Evolutionary conservation across 2,888 invertebrate genomes (phyloP).

Genomic region (Cataglyphis rosenhaueri): DNA sequence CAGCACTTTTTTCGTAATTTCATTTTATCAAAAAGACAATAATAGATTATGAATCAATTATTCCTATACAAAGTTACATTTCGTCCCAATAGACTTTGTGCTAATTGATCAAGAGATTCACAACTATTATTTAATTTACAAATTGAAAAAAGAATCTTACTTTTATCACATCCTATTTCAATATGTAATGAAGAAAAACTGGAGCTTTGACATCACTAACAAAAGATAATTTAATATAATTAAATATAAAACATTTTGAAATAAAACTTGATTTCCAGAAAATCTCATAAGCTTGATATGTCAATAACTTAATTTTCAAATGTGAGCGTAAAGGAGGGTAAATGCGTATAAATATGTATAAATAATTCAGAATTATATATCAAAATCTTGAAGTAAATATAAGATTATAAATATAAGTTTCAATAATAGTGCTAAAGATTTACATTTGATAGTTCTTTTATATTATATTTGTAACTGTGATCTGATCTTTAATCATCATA

Average conservation of each 20-base stretch:
- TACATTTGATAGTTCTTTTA: neutral
- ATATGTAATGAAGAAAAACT: too few species aligned
- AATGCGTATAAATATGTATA: neutral
- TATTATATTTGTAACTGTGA: neutral
- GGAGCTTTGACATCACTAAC: neutral
- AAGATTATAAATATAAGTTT: neutral
- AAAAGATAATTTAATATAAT: neutral
- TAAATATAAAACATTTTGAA: neutral
- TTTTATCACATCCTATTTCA: too few species aligned
- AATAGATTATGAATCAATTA: too few species aligned
- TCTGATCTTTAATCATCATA: conserved; percentile 43
- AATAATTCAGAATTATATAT: conserved; percentile 9
- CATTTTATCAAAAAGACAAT: too few species aligned
- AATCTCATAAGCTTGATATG: neutral
- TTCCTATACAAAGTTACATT: too few species aligned
- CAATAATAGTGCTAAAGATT: neutral
- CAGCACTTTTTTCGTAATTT: neutral
- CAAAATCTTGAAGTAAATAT: neutral
- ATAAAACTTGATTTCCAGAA: neutral
- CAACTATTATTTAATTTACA: too few species aligned
- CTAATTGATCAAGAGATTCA: too few species aligned
- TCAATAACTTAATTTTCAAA: conserved; percentile 11
- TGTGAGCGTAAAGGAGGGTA: neutral
- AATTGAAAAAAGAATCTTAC: too few species aligned
- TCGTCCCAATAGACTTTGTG: too few species aligned